phyloP scores from a whole-genome alignment of 2,797 vertebrate species.

The Acanthis flammea region DNA sequence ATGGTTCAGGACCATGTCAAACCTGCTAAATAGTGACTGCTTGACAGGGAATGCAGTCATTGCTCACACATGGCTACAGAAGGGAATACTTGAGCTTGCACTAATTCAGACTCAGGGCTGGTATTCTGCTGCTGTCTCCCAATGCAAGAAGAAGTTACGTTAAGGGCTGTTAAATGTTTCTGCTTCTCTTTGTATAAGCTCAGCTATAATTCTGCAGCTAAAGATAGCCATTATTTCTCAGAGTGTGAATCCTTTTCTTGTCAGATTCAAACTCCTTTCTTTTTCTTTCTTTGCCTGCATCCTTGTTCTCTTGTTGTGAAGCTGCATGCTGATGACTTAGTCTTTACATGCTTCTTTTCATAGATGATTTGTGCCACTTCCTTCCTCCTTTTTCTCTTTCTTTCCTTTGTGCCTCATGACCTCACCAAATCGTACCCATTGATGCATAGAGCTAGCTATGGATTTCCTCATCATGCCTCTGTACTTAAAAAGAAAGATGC shows the following conservation, averaged over 20 bases:
- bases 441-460: not conserved
- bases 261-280: not conserved
- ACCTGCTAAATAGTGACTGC: not conserved
- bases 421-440: not conserved
- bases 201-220: not conserved
- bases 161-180: not conserved
- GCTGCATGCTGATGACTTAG: not conserved
- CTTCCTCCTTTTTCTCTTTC: not conserved
- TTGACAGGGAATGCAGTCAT: not conserved
- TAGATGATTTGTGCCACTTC: not conserved
- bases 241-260: not conserved
- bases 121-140: not conserved
- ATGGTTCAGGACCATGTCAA: accelerated
- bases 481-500: not conserved
- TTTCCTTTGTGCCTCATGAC: not conserved
- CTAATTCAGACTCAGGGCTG: not conserved
- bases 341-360: not conserved
- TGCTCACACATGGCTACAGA: not conserved
- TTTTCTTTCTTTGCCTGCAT: not conserved
- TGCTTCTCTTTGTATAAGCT: not conserved
- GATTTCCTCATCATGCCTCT: not conserved
- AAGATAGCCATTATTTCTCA: not conserved
- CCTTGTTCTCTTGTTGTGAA: not conserved
- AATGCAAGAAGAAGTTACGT: accelerated
- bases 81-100: not conserved